Base-by-base conservation (phyloP, 1,140 invertebrate species). In the Mamestra configurata region DNA sequence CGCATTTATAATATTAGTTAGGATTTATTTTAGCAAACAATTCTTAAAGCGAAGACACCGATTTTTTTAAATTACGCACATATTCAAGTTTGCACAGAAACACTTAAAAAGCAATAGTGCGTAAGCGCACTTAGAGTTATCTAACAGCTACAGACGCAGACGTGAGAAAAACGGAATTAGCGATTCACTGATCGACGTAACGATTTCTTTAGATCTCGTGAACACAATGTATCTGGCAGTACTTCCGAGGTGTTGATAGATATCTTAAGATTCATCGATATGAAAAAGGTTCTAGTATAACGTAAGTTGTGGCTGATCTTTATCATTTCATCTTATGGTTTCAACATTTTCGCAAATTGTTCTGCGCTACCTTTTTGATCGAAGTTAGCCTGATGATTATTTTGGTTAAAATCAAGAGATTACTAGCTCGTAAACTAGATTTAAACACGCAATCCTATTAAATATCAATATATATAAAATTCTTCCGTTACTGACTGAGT, bases 101-200 rank as follows among this genome's bases (percentile, higher is more conserved):
- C 35, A 64, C 64, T 46, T 68, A 43, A 43, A 61, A 68, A 46
- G 20, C 31, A 31, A 55, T 35, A 73, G 35, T 57, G 51, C 46
- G 68, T 71, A 31, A 51, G 68, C 22, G 43, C 27, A 66, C 73
- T 68, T 77, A n/a, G 18, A 18, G 66, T 80, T 80, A 80, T 59
- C 61, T 77, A 80, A 80, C 57, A 37, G 15, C 31, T 5, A 10
- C 43, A 11, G 10, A 6, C 7, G 11, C 10, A 20, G 53, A 59
- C 72, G 72, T 80, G 79, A 80, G 79, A 80, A 80, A 77, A 71
- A 53, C 71, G 35, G 71, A 55, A 55, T 61, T 57, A 46, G 13
- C 77, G 35, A 70, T 71, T 49, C 61, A 70, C 75, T 61, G 49
- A 43, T 73, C 53, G 71, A 73, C 71, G 51, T 73, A 73, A 73